phyloP scores from a whole-genome alignment of 2,113 vertebrate species.

The Ictalurus punctatus region DNA sequence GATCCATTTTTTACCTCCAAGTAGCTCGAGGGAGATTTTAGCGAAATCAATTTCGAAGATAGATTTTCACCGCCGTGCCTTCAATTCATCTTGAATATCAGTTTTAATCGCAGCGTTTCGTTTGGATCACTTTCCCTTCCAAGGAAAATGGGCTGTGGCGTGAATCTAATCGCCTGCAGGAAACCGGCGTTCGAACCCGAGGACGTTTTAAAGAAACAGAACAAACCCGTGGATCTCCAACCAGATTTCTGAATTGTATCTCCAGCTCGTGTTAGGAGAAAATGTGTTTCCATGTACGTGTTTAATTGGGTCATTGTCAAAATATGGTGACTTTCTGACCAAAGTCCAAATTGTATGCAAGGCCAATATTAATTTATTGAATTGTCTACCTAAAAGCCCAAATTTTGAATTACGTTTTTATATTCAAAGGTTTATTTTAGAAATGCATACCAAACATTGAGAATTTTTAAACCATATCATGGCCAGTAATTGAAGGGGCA shows the following conservation, averaged over 20 bases:
- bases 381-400: too few relatives aligned
- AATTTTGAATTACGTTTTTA: neutral
- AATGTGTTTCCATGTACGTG: neutral
- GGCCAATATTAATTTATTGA: too few relatives aligned
- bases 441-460: neutral
- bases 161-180: slow-evolving; percentile 22
- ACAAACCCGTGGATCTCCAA: neutral
- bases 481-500: neutral
- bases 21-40: slow-evolving; percentile 82
- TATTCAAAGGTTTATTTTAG: neutral
- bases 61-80: slow-evolving; percentile 61
- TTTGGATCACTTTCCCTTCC: slow-evolving; percentile 25
- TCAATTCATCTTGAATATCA: slow-evolving; percentile 60
- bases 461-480: neutral
- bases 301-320: neutral
- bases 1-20: slow-evolving; percentile 74
- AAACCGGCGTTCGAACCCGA: neutral
- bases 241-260: neutral
- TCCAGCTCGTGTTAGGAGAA: neutral
- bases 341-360: neutral
- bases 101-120: slow-evolving; percentile 38
- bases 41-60: slow-evolving; percentile 72
- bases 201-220: slow-evolving; percentile 15
- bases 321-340: neutral
- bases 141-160: neutral